These are phyloP conservation scores for Cynaeus angustus DNA, from an alignment of 2,888 invertebrate species.

Conservation along the genomic window DNA sequence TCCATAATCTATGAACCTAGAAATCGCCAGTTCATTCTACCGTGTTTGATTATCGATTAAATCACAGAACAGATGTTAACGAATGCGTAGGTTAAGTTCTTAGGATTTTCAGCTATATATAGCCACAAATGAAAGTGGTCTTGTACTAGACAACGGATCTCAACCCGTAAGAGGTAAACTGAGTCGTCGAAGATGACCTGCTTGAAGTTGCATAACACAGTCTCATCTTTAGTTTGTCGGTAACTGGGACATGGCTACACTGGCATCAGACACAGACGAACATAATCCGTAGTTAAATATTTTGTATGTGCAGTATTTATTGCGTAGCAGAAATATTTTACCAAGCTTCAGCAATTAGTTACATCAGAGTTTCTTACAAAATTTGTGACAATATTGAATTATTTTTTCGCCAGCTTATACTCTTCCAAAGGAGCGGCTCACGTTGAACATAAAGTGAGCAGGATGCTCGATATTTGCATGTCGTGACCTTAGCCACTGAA, in stretches of 20 bases:
- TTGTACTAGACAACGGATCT: conserved; percentile 42
- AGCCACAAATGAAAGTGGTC: conserved; percentile 46
- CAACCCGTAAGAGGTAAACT: conserved; percentile 43
- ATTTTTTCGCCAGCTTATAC: not conserved
- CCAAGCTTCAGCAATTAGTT: conserved; percentile 5
- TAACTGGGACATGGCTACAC: conserved; percentile 47
- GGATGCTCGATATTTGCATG: conserved; percentile 22
- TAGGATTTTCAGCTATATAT: conserved; percentile 40
- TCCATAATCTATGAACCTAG: no score
- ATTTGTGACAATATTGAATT: conserved; percentile 11
- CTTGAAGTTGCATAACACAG: conserved; percentile 39
- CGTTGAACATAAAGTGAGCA: conserved; percentile 7
- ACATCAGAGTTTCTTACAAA: conserved; percentile 8
- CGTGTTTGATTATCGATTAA: not conserved
- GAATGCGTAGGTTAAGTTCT: conserved; percentile 29
- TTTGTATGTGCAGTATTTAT: conserved; percentile 26
- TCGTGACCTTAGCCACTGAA: conserved; percentile 25
- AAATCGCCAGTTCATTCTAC: not conserved
- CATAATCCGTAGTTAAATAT: conserved; percentile 33
- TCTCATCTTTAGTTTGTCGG: conserved; percentile 46
- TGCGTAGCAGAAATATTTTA: conserved; percentile 19
- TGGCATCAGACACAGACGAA: conserved; percentile 25
- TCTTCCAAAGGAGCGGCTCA: conserved; percentile 22
- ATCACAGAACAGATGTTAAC: not conserved
- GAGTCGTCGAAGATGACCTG: conserved; percentile 39